Conservation (phyloP, 2,888 invertebrate genomes). For the Lissonota sp. region DNA sequence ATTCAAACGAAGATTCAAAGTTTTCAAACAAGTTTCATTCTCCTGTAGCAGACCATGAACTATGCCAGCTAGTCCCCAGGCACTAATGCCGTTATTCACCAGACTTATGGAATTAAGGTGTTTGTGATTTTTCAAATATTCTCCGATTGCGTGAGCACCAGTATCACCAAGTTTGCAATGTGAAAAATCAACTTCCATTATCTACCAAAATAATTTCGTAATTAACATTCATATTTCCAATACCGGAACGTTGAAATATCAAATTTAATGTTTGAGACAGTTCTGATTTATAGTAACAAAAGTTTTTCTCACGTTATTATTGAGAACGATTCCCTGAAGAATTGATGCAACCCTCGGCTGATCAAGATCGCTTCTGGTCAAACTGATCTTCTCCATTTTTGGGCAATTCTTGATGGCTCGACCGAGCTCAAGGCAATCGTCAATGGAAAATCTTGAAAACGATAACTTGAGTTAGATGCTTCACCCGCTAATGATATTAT, state of each 20-base stretch:
- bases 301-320: slow-evolving; percentile 80
- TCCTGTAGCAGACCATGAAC: slow-evolving; percentile 85
- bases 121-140: slow-evolving; percentile 76
- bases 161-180: slow-evolving; percentile 87
- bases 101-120: slow-evolving; percentile 84
- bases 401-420: slow-evolving; percentile 84
- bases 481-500: too few relatives aligned
- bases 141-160: slow-evolving; percentile 88
- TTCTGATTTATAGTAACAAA: not conserved
- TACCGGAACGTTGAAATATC: too few relatives aligned
- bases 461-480: not conserved
- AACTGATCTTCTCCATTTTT: slow-evolving; percentile 85
- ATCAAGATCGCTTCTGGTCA: slow-evolving; percentile 87
- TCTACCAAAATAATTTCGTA: slow-evolving; percentile 66
- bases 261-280: too few relatives aligned
- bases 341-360: slow-evolving; percentile 86
- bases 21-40: slow-evolving; percentile 80
- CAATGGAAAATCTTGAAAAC: slow-evolving; percentile 84
- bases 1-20: slow-evolving; percentile 86
- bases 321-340: slow-evolving; percentile 85
- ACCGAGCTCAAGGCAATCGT: slow-evolving; percentile 86
- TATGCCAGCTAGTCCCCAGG: slow-evolving; percentile 85
- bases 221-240: too few relatives aligned
- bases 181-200: slow-evolving; percentile 87
- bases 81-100: slow-evolving; percentile 86